Evolutionary conservation across 2,797 vertebrate genomes (phyloP).

Genomic region (Notolabrus celidotus): DNA sequence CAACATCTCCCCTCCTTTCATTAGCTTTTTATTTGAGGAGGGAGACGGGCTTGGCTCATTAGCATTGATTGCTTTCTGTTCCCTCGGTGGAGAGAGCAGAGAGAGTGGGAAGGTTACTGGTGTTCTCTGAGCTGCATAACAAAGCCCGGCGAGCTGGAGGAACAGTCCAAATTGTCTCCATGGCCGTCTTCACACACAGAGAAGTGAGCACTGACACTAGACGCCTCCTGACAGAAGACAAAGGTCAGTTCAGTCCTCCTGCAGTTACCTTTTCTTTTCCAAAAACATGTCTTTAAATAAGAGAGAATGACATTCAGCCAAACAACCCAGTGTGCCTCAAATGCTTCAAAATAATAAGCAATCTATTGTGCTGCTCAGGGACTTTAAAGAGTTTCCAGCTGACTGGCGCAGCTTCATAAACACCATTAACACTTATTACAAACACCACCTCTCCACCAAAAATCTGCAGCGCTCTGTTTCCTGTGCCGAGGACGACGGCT

Average conservation of each 20-base stretch:
- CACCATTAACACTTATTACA: not conserved
- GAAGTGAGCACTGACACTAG: not conserved
- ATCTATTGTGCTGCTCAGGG: not conserved
- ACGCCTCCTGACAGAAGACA: not conserved
- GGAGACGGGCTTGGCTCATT: slow-evolving; percentile 67
- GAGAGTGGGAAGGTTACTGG: not conserved
- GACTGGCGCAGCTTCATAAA: not conserved
- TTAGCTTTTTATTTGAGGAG: slow-evolving; percentile 71
- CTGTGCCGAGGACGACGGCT: not conserved
- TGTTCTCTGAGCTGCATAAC: slow-evolving; percentile 28
- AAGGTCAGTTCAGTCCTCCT: not conserved
- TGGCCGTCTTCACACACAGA: not conserved
- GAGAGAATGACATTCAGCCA: not conserved
- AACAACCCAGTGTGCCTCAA: not conserved
- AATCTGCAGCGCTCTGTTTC: not conserved
- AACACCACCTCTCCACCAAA: too few species aligned
- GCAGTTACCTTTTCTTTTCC: not conserved
- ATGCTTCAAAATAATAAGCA: not conserved
- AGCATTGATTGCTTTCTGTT: slow-evolving; percentile 69
- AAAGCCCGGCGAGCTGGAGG: not conserved
- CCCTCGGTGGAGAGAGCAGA: slow-evolving; percentile 23
- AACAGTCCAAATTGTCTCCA: not conserved
- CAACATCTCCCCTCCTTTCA: slow-evolving; percentile 56
- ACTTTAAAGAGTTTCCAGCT: slow-evolving; percentile 5
- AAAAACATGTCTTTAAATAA: slow-evolving; percentile 4